Percentiles rank a stretch among this genome's conserved stretches.
phyloP scores from a whole-genome alignment of 1,140 invertebrate genomes.

The Leptonema lineaticorne region DNA sequence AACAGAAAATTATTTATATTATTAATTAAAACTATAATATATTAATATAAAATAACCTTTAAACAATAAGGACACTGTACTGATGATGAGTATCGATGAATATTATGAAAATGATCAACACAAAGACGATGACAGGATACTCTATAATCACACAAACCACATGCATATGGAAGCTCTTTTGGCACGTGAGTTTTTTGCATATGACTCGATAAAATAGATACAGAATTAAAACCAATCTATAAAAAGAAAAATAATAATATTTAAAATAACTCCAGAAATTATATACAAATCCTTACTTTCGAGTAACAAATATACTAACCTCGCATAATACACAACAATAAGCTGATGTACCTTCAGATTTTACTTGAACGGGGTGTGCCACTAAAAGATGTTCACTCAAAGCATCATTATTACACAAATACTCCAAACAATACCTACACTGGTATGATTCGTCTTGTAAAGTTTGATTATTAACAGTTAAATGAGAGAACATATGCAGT shows the following conservation, averaged over 20 bases:
- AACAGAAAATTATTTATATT: conserved; percentile 8
- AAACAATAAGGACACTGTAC: conserved; percentile 75
- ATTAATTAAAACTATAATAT: not conserved
- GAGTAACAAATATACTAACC: conserved; percentile 47
- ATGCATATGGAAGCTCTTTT: conserved; percentile 77
- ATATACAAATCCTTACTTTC: conserved; percentile 44
- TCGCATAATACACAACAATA: conserved; percentile 72
- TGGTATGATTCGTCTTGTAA: conserved; percentile 42
- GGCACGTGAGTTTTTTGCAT: conserved; percentile 73
- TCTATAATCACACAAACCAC: conserved; percentile 70
- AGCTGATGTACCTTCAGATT: conserved; percentile 53
- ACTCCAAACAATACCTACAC: conserved; percentile 60
- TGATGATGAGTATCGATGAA: conserved; percentile 62
- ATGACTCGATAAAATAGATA: conserved; percentile 68
- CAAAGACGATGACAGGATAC: conserved; percentile 73
- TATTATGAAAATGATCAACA: conserved; percentile 70
- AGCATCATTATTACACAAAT: conserved; percentile 53
- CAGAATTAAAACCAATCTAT: conserved; percentile 59
- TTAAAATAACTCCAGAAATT: not conserved
- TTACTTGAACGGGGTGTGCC: conserved; percentile 62
- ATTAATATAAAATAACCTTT: conserved; percentile 50
- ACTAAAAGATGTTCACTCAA: conserved; percentile 57
- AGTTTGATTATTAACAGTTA: conserved; percentile 48
- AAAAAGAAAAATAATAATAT: conserved; percentile 9
- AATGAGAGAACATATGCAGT: conserved; percentile 70